phyloP scores from a whole-genome alignment of 2,888 invertebrate genomes.

The Mesorhabditis spiculigera region DNA sequence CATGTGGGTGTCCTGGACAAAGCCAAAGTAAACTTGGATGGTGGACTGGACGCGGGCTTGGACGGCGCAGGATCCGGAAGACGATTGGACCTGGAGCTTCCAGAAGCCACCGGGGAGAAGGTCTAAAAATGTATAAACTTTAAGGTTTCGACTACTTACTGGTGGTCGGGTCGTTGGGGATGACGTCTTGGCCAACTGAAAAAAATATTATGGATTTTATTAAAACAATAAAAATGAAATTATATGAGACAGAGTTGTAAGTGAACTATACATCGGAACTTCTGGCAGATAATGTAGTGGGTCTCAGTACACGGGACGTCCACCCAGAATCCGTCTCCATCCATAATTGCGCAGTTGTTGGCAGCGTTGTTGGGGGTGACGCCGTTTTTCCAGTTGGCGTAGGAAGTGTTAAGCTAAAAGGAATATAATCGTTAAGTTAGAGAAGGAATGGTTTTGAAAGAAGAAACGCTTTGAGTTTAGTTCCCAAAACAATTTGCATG shows the following conservation, averaged over 20 bases:
- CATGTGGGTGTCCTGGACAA: constrained; percentile 34
- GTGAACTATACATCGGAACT: constrained; percentile 25
- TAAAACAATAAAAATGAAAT: background rate
- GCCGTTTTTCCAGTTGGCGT: constrained; percentile 30
- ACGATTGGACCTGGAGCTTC: constrained; percentile 32
- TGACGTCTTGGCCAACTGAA: constrained; percentile 29
- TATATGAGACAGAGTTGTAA: background rate
- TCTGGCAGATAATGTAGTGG: constrained; percentile 32
- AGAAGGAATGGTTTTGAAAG: too few species aligned
- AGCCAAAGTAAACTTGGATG: constrained; percentile 45
- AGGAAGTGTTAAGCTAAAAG: constrained; percentile 10
- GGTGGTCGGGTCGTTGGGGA: constrained; percentile 25
- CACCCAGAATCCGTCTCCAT: constrained; percentile 30
- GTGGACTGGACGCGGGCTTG: constrained; percentile 42
- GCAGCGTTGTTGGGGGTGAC: constrained; percentile 21
- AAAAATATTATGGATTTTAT: background rate
- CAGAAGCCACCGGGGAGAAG: constrained; percentile 40
- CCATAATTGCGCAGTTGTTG: constrained; percentile 34
- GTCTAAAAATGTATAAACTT: constrained; percentile 18
- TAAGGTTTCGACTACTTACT: constrained; percentile 17
- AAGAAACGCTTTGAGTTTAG: background rate
- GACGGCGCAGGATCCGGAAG: constrained; percentile 28
- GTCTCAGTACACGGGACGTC: constrained; percentile 17
- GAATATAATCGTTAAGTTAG: background rate
- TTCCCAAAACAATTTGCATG: background rate